phyloP scores from a whole-genome alignment of 2,113 vertebrate genomes.

The Zosterops borbonicus region DNA sequence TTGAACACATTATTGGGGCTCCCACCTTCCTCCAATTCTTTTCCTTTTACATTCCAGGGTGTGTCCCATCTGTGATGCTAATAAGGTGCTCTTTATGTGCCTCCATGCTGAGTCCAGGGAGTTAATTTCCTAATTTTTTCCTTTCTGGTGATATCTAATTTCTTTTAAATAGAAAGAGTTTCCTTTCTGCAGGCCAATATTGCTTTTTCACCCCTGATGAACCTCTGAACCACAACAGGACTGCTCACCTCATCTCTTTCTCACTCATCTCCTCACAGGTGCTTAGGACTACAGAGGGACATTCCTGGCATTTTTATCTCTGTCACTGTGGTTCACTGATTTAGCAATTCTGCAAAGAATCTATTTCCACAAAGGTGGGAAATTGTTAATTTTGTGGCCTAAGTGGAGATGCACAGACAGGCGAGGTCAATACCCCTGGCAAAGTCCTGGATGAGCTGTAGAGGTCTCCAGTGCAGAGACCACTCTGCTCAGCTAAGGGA shows the following conservation, averaged over 20 bases:
- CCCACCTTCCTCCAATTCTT: background rate
- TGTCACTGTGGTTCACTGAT: background rate
- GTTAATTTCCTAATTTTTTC: background rate
- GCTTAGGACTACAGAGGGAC: background rate
- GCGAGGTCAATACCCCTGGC: background rate
- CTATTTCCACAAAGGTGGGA: background rate
- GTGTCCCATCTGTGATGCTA: background rate
- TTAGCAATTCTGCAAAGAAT: background rate
- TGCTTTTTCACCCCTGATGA: background rate
- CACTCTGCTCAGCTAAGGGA: background rate
- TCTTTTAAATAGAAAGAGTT: background rate
- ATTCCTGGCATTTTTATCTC: background rate
- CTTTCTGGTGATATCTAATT: background rate
- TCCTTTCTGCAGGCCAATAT: background rate
- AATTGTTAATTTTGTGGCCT: background rate
- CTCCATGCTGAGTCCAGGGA: background rate
- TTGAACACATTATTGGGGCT: background rate
- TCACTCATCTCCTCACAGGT: background rate
- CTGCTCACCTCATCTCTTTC: background rate
- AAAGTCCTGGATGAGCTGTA: background rate
- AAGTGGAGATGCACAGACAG: background rate
- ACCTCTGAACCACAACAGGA: accelerated
- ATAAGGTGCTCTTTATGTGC: background rate
- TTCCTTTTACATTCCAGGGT: background rate
- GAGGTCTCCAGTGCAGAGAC: background rate